Percentiles rank a stretch among this genome's conserved stretches.
Conservation (phyloP, 2,888 invertebrate species). For the Caenorhabditis sp. region DNA sequence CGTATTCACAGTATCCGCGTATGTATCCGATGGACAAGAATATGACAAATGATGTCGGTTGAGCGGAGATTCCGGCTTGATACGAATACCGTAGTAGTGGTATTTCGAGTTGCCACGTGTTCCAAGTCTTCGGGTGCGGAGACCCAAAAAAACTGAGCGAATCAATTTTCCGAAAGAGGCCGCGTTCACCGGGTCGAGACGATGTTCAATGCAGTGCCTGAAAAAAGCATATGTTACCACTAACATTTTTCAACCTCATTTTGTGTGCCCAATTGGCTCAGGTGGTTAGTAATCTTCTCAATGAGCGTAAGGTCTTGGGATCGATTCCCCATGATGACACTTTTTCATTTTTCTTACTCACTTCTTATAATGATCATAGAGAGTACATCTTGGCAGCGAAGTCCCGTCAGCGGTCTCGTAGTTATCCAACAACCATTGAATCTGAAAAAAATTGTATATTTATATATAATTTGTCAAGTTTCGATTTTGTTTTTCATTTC, state of each 20-base stretch:
- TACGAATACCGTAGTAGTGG: conserved; percentile 97
- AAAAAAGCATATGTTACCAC: conserved; percentile 7
- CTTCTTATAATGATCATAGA: conserved; percentile 91
- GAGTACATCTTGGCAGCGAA: conserved; percentile 88
- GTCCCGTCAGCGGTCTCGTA: conserved; percentile 97
- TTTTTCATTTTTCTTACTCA: conserved; percentile 28
- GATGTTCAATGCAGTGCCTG: conserved; percentile 83
- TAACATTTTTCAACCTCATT: background rate
- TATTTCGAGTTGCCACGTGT: conserved; percentile 80
- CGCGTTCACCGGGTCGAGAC: conserved; percentile 96
- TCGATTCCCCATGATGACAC: too few relatives aligned
- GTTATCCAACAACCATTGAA: conserved; percentile 94
- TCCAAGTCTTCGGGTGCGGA: conserved; percentile 90
- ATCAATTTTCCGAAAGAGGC: conserved; percentile 99
- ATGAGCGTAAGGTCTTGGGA: too few relatives aligned
- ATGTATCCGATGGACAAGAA: conserved; percentile 5
- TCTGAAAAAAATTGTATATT: conserved; percentile 70
- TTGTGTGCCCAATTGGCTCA: too few relatives aligned
- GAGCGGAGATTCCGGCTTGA: conserved; percentile 26
- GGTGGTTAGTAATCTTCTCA: too few relatives aligned
- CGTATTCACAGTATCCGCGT: conserved; percentile 28
- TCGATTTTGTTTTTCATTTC: too few relatives aligned
- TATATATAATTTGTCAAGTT: background rate
- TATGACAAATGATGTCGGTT: background rate
- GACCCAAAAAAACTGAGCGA: conserved; percentile 93